These are phyloP conservation scores for Clarias laeviceps DNA, from an alignment of 2,797 vertebrate genomes.

Conservation along the genomic window DNA sequence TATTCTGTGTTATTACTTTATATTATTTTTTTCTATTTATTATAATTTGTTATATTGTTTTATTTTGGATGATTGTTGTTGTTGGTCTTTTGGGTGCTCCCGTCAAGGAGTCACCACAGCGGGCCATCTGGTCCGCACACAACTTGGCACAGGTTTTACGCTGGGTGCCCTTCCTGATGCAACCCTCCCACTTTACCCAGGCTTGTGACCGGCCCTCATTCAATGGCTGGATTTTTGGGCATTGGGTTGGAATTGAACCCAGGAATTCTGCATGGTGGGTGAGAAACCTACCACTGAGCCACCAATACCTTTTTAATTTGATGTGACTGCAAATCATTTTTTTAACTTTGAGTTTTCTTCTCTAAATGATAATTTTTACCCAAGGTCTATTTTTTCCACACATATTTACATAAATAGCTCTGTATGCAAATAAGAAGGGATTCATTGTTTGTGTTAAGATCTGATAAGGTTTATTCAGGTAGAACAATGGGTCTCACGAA, in stretches of 20 bases:
- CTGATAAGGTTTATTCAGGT: slow-evolving; percentile 49
- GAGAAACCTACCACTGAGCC: too few species aligned
- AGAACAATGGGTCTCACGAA: slow-evolving; percentile 27
- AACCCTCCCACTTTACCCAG: too few species aligned
- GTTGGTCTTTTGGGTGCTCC: too few species aligned
- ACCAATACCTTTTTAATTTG: background rate
- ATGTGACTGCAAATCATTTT: background rate
- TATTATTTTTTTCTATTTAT: background rate
- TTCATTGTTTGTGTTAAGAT: slow-evolving; percentile 8
- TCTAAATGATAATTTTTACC: background rate
- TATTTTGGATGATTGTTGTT: too few species aligned
- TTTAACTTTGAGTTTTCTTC: background rate
- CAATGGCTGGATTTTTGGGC: too few species aligned
- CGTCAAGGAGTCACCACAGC: too few species aligned
- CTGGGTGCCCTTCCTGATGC: too few species aligned
- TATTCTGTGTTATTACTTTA: background rate
- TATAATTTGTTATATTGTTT: background rate
- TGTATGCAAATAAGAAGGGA: slow-evolving; percentile 48
- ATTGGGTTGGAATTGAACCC: too few species aligned
- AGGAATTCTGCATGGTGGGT: too few species aligned
- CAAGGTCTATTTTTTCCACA: background rate
- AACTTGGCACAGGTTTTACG: too few species aligned
- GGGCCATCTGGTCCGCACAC: too few species aligned
- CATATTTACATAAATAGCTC: background rate
- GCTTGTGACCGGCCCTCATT: too few species aligned